Evolutionary conservation across 2,888 invertebrate genomes (phyloP).

Genomic region (Caenorhabditis sp.): DNA sequence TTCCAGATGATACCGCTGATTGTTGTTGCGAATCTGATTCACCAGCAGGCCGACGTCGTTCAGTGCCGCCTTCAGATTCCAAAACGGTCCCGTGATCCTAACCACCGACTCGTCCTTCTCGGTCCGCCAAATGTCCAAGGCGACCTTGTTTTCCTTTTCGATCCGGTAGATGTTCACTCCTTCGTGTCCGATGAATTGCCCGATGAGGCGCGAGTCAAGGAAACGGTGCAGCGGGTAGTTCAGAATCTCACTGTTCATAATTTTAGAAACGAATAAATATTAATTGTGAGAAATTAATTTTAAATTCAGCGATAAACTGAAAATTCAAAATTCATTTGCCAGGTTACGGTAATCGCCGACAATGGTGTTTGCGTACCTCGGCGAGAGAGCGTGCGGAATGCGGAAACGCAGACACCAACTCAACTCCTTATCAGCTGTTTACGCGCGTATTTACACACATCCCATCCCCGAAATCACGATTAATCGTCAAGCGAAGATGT

Average conservation of each 20-base stretch:
- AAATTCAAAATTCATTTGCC: too few species aligned
- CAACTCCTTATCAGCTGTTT: too few species aligned
- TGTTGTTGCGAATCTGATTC: constrained; percentile 39
- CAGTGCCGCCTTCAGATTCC: constrained; percentile 49
- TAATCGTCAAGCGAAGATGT: neutral
- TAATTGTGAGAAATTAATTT: neutral
- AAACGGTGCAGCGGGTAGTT: constrained; percentile 35
- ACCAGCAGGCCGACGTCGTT: constrained; percentile 36
- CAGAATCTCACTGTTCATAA: constrained; percentile 50
- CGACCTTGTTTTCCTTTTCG: constrained; percentile 41
- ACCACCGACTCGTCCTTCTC: constrained; percentile 21
- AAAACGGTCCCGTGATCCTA: constrained; percentile 44
- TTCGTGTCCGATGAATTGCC: constrained; percentile 53
- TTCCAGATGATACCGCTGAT: constrained; percentile 29
- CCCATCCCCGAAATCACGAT: too few species aligned
- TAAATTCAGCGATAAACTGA: neutral
- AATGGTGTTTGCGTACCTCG: constrained; percentile 27
- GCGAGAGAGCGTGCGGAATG: constrained; percentile 5
- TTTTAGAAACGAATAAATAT: neutral
- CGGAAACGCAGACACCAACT: constrained; percentile 5
- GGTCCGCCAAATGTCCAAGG: constrained; percentile 40
- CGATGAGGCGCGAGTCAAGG: constrained; percentile 36
- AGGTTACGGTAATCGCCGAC: constrained; percentile 20
- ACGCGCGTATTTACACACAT: constrained; percentile 1
- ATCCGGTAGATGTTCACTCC: constrained; percentile 51